phyloP scores from a whole-genome alignment of 2,113 vertebrate genomes.

The Brachirus orientalis region DNA sequence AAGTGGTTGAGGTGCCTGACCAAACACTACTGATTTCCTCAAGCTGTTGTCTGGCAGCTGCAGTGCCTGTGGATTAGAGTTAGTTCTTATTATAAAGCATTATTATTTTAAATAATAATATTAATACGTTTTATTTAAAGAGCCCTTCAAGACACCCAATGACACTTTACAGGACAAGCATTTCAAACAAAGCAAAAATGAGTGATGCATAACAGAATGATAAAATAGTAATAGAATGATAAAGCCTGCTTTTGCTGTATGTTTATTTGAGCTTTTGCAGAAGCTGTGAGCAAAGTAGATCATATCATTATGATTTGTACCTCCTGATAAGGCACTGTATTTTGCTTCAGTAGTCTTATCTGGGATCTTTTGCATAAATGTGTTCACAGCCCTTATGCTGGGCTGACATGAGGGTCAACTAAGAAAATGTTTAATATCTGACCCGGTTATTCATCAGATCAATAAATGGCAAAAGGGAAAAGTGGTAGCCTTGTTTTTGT shows the following conservation, averaged over 20 bases:
- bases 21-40: slow-evolving; percentile 26
- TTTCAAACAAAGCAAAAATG: no score
- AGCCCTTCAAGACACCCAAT: no score
- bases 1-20: slow-evolving; percentile 23
- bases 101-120: no score
- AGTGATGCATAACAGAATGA: neutral
- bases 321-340: slow-evolving; percentile 24
- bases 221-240: neutral
- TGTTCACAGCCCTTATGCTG: slow-evolving; percentile 32
- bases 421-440: slow-evolving; percentile 39
- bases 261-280: slow-evolving; percentile 11
- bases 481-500: slow-evolving; percentile 37
- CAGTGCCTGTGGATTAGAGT: slow-evolving; percentile 20
- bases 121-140: no score
- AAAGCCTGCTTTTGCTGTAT: neutral
- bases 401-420: slow-evolving; percentile 20
- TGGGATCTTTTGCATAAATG: slow-evolving; percentile 41
- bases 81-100: neutral
- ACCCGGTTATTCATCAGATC: slow-evolving; percentile 41
- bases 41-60: slow-evolving; percentile 21
- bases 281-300: neutral
- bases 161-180: no score
- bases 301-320: slow-evolving; percentile 12
- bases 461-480: slow-evolving; percentile 50
- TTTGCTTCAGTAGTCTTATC: slow-evolving; percentile 46